A percentile compares a stretch with the other conserved stretches of the same genome.
These are phyloP conservation scores for Agrochola litura DNA, from an alignment of 2,888 invertebrate genomes.

Conservation along the genomic window DNA sequence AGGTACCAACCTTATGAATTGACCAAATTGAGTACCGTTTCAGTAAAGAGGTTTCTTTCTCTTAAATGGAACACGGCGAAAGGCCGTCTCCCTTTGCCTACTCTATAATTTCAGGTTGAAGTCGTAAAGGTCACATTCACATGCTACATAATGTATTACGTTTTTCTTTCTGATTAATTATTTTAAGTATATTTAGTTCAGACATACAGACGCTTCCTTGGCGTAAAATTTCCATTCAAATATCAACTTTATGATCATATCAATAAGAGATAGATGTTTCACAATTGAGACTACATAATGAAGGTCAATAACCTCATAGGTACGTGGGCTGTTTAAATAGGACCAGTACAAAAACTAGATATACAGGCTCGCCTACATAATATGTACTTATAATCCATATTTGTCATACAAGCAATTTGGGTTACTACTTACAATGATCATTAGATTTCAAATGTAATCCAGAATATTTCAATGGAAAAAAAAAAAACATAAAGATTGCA, in stretches of 20 bases:
- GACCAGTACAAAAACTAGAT: slow-evolving; percentile 57
- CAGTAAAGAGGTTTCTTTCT: neutral
- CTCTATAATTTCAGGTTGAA: slow-evolving; percentile 1
- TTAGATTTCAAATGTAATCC: slow-evolving; percentile 16
- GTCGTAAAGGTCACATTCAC: slow-evolving; percentile 29
- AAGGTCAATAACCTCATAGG: slow-evolving; percentile 46
- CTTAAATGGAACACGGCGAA: neutral
- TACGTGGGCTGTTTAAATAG: slow-evolving; percentile 54
- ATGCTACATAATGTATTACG: neutral
- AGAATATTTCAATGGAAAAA: neutral
- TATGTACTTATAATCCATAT: slow-evolving; percentile 56
- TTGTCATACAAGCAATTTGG: slow-evolving; percentile 43
- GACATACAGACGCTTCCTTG: slow-evolving; percentile 26
- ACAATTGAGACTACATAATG: slow-evolving; percentile 14
- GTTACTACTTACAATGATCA: slow-evolving; percentile 41
- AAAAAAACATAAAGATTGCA: neutral
- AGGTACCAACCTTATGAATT: neutral
- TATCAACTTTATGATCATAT: neutral
- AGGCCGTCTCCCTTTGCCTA: neutral
- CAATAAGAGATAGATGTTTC: slow-evolving; percentile 11
- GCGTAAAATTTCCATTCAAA: slow-evolving; percentile 4
- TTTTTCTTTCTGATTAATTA: slow-evolving; percentile 19
- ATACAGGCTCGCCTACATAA: slow-evolving; percentile 55
- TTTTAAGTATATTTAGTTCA: slow-evolving; percentile 20
- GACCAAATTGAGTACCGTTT: slow-evolving; percentile 3